Evolutionary conservation across 1,140 invertebrate genomes (phyloP).

Genomic region (Archegozetes longisetosus): DNA sequence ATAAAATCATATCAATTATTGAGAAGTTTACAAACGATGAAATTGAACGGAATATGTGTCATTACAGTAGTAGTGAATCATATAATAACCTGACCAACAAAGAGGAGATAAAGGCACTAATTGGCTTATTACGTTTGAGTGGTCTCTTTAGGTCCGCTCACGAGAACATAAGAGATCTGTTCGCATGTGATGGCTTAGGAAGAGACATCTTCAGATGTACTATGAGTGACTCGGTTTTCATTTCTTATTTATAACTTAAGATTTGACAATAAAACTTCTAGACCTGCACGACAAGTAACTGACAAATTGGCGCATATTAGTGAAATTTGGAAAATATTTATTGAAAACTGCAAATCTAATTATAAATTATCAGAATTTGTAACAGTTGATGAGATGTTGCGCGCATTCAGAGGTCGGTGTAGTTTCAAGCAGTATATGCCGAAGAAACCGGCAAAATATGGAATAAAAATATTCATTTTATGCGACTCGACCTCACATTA

Average conservation of each 20-base stretch:
- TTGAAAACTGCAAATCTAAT: constrained; percentile 16
- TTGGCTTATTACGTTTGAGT: neutral
- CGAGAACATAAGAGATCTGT: neutral
- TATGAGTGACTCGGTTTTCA: neutral
- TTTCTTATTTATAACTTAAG: neutral
- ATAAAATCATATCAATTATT: too few species aligned
- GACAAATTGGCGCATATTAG: constrained; percentile 17
- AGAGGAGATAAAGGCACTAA: neutral
- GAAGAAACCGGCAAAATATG: constrained; percentile 22
- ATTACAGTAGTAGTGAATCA: too few species aligned
- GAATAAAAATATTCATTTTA: constrained; percentile 20
- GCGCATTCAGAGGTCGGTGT: constrained; percentile 19
- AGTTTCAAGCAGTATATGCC: constrained; percentile 20
- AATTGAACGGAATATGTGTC: too few species aligned
- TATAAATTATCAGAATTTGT: constrained; percentile 12
- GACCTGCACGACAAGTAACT: neutral
- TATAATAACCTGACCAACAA: too few species aligned
- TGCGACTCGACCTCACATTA: constrained; percentile 18
- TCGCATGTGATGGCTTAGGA: neutral
- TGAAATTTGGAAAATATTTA: constrained; percentile 16
- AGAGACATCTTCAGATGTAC: neutral
- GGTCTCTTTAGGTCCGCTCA: neutral
- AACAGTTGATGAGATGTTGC: constrained; percentile 22
- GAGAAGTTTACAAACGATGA: too few species aligned
- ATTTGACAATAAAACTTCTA: constrained; percentile 5